Evolutionary conservation across 2,797 vertebrate species (phyloP).

Genomic region (Phyllotis vaccarum): DNA sequence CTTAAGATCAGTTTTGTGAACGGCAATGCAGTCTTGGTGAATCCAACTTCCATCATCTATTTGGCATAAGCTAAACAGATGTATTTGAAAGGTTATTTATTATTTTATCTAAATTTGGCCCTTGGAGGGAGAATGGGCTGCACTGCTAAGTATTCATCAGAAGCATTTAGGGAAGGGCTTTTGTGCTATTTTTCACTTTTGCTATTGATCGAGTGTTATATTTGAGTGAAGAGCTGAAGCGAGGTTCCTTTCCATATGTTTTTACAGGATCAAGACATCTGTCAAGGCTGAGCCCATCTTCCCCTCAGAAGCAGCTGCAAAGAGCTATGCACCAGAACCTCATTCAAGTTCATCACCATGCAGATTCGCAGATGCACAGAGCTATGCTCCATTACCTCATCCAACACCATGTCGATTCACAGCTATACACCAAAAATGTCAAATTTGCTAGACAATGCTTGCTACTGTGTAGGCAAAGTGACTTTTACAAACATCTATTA

Average conservation of each 20-base stretch:
- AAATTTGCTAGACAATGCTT: not conserved
- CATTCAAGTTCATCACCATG: not conserved
- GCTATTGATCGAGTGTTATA: not conserved
- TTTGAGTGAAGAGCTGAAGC: conserved; percentile 14
- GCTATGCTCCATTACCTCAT: not conserved
- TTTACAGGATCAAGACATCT: not conserved
- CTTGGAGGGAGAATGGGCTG: not conserved
- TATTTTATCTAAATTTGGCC: not conserved
- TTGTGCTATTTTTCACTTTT: not conserved
- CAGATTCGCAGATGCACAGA: not conserved
- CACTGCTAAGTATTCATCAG: not conserved
- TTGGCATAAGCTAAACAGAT: not conserved
- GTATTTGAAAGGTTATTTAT: not conserved
- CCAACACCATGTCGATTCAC: not conserved
- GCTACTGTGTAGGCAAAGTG: not conserved
- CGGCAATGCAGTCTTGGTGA: not conserved
- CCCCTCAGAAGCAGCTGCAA: not conserved
- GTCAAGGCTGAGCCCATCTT: not conserved
- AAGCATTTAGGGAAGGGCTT: not conserved
- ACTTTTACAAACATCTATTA: not conserved
- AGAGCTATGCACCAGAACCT: not conserved
- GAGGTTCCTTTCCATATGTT: not conserved
- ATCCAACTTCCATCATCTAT: not conserved
- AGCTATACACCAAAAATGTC: not conserved
- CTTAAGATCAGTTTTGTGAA: not conserved